Base-by-base conservation (phyloP, 2,888 invertebrate species). In the Erannis defoliaria region DNA sequence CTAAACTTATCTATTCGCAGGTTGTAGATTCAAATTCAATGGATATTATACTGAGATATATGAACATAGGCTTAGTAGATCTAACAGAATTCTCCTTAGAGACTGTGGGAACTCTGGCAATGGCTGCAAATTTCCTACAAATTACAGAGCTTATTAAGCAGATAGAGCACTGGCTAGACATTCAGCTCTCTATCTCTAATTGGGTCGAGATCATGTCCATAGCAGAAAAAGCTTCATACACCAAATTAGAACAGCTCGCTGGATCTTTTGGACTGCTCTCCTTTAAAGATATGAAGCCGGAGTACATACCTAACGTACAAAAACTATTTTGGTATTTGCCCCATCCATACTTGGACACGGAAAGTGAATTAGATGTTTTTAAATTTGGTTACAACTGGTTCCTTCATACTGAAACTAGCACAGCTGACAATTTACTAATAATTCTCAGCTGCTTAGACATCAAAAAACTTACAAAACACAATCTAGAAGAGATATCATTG, bases 321-420 rank as follows among this genome's bases (percentile, higher is more conserved):
- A 85, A 77, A 66, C 71, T 93, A 0, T 84, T 80, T 37, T 93
- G 92, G 91, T 92, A 91, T 59, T 75, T 93, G 10, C 90, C 91
- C 18, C 89, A 92, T 62, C 84, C 89, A 46, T 83, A 85, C 67
- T 77, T 92, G 61, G 77, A 88, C 62, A 63, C 76, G 1, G 69
- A 75, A 1, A 80, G 66, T 68, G 93, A 93, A 72, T 64, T 85
- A 45, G 74, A 83, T 49, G 86, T 89, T 0, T 92, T 90, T 55
- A 79, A 82, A 68, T 91, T 92, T 80, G 92, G 92, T 12, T 64
- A 81, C n/a, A 50, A 85, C 23, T 93, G 92, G 92, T 73, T 88
- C 12, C 55, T 70, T 18, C 69, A 68, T 5, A 72, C 75, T 37
- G 79, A 84, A 58, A 77, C 78, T 18, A 84, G 84, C 3, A 80